Base-by-base conservation (phyloP, 2,888 invertebrate genomes). In the Cataglyphis livida region DNA sequence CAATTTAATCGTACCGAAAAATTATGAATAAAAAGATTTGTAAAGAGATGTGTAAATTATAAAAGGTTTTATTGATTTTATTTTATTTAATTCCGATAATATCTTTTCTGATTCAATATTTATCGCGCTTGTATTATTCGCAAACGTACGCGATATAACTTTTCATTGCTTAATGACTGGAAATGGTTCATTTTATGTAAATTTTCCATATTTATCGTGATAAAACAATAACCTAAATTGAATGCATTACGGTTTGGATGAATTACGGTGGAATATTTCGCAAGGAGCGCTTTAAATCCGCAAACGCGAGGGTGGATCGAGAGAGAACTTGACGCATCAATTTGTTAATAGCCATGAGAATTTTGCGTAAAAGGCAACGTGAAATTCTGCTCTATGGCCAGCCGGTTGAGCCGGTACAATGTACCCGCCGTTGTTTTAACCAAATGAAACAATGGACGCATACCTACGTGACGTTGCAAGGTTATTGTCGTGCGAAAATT, bases 171-270 rank as follows among this genome's bases (percentile, higher is more conserved):
- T 59, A 70, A 59, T 70, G 44, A 35, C 70, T 21, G 35, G 35
- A 18, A 48, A 70, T 70, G 35, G 44, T 21, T 44, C 32, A 32
- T 66, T 66, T 76, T 15, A 48, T 38, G 48, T 48, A 68, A 70
- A 79, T 79, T 35, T 48, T 61, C 70, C 48, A 32, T 70, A 70
- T 79, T 79, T 79, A 79, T 79, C 78, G 32, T 70, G 70, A 70
- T 70, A 70, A 79, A 79, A 79, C 70, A 79, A 79, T 79, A 70
- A 59, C 44, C 44, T 70, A 61, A 79, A 79, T 79, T 79, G 70
- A 79, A 79, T 59, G 78, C 44, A 70, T 70, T 59, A 70, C 44
- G 44, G 57, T 32, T 59, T 59, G 78, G 12, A 21, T 54, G 21
- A 59, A 79, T 79, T 79, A 70, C 70, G 59, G 12, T 44, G n/a